Conservation (phyloP, 2,113 vertebrate species). For the Anhinga rufa region DNA sequence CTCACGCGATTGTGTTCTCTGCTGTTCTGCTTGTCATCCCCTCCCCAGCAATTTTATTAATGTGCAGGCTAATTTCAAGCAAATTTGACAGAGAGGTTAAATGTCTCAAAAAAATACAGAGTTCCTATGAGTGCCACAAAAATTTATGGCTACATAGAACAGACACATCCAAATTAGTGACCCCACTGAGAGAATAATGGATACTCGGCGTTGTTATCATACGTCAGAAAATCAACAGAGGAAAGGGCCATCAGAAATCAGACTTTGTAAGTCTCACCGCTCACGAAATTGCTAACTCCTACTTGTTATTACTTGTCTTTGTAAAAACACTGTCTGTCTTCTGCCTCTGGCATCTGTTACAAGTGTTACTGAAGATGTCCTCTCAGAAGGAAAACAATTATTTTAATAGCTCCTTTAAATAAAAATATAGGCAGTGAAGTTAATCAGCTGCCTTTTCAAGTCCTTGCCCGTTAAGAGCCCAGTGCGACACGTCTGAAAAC, state of each 20-base stretch:
- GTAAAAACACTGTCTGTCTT: background rate
- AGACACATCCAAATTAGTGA: background rate
- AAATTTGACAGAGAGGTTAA: background rate
- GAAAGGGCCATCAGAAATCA: background rate
- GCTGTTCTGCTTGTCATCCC: background rate
- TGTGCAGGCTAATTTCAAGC: background rate
- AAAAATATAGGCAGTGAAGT: background rate
- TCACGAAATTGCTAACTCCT: background rate
- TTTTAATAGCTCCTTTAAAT: conserved; percentile 15
- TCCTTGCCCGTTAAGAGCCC: background rate
- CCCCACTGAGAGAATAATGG: background rate
- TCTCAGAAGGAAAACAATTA: conserved; percentile 26
- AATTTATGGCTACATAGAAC: background rate
- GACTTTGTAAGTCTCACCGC: fast-evolving
- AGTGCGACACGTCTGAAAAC: background rate
- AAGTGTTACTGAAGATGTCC: background rate
- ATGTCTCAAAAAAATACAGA: background rate
- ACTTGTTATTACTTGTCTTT: conserved; percentile 29
- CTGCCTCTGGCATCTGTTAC: background rate
- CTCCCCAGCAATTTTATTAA: background rate
- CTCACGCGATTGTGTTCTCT: background rate
- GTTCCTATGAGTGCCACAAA: background rate
- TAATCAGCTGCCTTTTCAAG: background rate
- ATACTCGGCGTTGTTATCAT: background rate
- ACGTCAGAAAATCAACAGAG: background rate